phyloP scores from a whole-genome alignment of 2,113 vertebrate genomes.

The Xerus inauris region DNA sequence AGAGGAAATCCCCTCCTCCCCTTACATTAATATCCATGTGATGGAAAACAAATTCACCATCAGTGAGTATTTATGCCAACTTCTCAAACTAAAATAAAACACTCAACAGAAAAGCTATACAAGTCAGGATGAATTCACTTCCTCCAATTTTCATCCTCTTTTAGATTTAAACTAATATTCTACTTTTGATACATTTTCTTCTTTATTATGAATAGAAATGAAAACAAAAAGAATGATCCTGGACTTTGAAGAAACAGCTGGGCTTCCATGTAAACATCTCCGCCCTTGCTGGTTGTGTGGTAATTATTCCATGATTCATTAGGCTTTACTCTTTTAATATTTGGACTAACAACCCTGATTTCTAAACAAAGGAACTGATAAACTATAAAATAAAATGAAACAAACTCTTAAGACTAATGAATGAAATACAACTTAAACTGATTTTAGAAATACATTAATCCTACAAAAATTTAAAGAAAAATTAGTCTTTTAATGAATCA shows the following conservation, averaged over 20 bases:
- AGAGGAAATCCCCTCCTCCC: slow-evolving; percentile 49
- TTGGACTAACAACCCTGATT: neutral
- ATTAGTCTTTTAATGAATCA: neutral
- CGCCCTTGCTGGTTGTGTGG: neutral
- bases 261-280: slow-evolving; percentile 6
- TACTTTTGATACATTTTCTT: slow-evolving; percentile 45
- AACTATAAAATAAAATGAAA: neutral
- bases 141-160: slow-evolving; percentile 38
- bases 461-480: neutral
- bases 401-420: neutral
- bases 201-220: neutral
- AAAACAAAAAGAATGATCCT: slow-evolving; percentile 43
- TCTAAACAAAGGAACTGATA: slow-evolving; percentile 54
- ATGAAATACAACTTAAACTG: neutral
- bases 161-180: slow-evolving; percentile 1
- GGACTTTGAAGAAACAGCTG: slow-evolving; percentile 55
- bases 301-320: neutral
- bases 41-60: slow-evolving; percentile 16
- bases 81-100: slow-evolving; percentile 25
- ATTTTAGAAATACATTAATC: neutral
- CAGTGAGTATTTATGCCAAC: neutral
- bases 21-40: neutral
- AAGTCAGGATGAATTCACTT: slow-evolving; percentile 6
- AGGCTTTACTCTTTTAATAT: slow-evolving; percentile 32
- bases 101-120: neutral